Evolutionary conservation across 37 sponge, comb jelly and placozoan species (phyloP).

Genomic region (Beroe forskalii): DNA sequence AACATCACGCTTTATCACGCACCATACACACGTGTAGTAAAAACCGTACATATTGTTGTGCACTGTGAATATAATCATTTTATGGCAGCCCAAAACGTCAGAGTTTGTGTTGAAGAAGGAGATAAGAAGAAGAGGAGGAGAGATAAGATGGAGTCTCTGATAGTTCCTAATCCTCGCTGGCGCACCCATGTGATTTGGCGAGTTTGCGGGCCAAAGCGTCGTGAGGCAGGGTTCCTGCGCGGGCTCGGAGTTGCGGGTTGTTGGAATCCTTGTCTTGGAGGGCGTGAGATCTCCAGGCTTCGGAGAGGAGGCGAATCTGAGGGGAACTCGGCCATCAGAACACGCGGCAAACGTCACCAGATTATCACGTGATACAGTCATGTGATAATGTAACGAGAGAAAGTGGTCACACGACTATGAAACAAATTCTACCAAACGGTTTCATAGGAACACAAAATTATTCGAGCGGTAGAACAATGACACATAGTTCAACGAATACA

Average conservation of each 20-base stretch:
- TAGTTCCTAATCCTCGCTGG: neutral
- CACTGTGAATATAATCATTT: no score
- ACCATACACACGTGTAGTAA: no score
- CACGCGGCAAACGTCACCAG: no score
- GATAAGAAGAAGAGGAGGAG: neutral
- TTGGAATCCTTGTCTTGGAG: constrained; percentile 75
- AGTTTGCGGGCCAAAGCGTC: constrained; percentile 59
- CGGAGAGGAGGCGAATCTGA: constrained; percentile 80
- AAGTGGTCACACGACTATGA: neutral
- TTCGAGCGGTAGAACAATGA: no score
- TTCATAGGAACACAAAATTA: neutral
- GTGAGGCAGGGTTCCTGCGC: constrained; percentile 83
- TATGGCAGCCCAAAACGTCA: constrained; percentile 61
- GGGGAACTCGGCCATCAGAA: constrained; percentile 65
- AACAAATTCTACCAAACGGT: neutral
- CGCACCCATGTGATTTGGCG: constrained; percentile 49
- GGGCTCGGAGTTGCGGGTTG: constrained; percentile 78
- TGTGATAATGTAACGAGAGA: neutral
- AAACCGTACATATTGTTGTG: no score
- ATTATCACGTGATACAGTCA: neutral
- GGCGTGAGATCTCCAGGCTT: constrained; percentile 98
- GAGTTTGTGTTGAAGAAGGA: neutral
- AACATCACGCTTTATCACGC: no score
- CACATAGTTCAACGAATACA: no score
- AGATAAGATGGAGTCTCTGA: neutral